phyloP scores from a whole-genome alignment of 1,140 invertebrate genomes.

The Lasioglossum baleicum region DNA sequence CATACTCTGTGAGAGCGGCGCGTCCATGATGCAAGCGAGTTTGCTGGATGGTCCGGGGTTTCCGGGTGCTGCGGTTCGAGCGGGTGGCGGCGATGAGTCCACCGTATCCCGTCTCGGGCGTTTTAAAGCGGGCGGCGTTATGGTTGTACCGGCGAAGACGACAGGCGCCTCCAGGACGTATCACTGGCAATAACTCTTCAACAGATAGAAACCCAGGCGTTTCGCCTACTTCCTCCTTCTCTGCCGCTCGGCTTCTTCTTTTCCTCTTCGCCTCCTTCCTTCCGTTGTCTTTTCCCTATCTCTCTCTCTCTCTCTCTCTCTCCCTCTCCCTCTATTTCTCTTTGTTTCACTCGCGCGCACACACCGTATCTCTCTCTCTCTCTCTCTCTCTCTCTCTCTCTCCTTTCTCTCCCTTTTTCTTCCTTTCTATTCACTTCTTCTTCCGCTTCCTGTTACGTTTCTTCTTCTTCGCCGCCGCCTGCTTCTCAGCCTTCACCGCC shows the following conservation, averaged over 20 bases:
- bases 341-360: neutral
- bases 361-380: neutral
- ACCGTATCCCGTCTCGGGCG: conserved; percentile 81
- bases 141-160: conserved; percentile 79
- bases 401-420: conserved; percentile 29
- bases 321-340: conserved; percentile 5
- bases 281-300: conserved; percentile 17
- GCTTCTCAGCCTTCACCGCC: conserved; percentile 48
- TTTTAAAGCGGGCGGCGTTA: conserved; percentile 81
- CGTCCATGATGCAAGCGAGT: conserved; percentile 81
- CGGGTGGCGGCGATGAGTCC: conserved; percentile 78
- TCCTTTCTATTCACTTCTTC: conserved; percentile 52
- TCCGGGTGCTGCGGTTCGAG: conserved; percentile 73
- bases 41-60: conserved; percentile 76
- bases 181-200: conserved; percentile 71
- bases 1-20: conserved; percentile 90
- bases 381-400: conserved; percentile 19
- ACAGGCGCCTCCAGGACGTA: conserved; percentile 79
- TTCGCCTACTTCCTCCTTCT: conserved; percentile 61
- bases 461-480: conserved; percentile 17
- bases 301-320: conserved; percentile 18
- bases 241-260: conserved; percentile 33
- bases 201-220: conserved; percentile 60
- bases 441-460: conserved; percentile 60
- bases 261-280: conserved; percentile 13